Evolutionary conservation across 2,888 invertebrate genomes (phyloP).

Genomic region (Acanthosepion lycidas): DNA sequence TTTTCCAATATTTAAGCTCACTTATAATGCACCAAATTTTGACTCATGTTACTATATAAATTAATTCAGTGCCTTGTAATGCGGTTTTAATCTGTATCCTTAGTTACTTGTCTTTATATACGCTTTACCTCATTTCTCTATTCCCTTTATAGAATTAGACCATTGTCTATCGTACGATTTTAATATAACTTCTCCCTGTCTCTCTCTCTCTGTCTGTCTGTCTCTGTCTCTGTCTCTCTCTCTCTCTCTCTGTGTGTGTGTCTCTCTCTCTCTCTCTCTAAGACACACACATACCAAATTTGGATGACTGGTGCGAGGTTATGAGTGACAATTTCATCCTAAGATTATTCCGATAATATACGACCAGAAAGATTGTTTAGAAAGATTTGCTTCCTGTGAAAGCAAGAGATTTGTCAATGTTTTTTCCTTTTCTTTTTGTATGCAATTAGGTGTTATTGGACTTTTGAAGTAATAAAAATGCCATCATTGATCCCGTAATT

Average conservation of each 20-base stretch:
- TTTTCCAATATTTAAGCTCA: no score
- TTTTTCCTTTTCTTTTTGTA: neutral
- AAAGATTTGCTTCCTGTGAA: neutral
- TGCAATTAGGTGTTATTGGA: slow-evolving; percentile 9
- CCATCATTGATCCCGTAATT: slow-evolving; percentile 8
- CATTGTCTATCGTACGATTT: neutral
- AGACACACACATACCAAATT: neutral
- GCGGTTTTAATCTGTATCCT: no score
- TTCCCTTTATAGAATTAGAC: neutral
- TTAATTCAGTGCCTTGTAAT: no score
- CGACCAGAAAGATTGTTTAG: neutral
- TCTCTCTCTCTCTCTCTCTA: neutral
- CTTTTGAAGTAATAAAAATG: slow-evolving; percentile 33
- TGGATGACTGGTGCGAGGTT: neutral
- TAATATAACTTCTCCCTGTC: neutral
- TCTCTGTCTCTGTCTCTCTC: neutral
- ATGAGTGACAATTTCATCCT: neutral
- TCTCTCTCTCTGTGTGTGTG: neutral
- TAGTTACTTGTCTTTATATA: neutral
- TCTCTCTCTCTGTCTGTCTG: neutral
- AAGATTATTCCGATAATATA: slow-evolving; percentile 11
- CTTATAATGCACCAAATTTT: no score
- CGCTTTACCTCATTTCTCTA: neutral
- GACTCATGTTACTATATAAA: no score
- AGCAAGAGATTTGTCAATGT: neutral